Evolutionary conservation across 2,888 invertebrate species (phyloP), one percentile per base, ranked within the genome.

Genomic region (Pheosia gnoma): DNA sequence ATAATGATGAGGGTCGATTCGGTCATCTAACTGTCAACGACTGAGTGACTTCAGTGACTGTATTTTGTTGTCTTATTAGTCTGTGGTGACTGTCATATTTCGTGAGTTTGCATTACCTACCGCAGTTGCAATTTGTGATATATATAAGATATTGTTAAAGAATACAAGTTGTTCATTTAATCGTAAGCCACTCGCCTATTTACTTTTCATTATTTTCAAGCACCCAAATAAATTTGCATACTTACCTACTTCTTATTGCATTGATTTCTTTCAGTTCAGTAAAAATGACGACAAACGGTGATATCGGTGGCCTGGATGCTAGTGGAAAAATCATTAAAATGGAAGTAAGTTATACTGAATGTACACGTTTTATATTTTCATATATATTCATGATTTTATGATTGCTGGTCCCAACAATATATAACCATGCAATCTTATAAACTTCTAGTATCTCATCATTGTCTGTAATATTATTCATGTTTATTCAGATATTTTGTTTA

Each of bases 311-410:
- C 71, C 83, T 91, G 53, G 92, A 93, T 80, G 86, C 90, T 71
- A 91, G 88, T 76, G 94, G 94, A 54, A 94, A 94, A 86, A 94
- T 90, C 81, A 87, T 93, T 75, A 95, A 89, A 94, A 95, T 92
- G 95, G 95, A 94, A 93, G 95, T 95, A 88, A 86, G 89, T 81
- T 10, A 36, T n/a, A 45, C 9, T 7, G 41, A 5, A 41, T 43
- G 9, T 11, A n/a, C 11, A n/a, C 9, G 4, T 47, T 47, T n/a
- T 47, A 5, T n/a, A 47, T n/a, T 47, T 47, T 5, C 47, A n/a
- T 41, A 41, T 3, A 41, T 41, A 41, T 5, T 8, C 25, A 25
- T 25, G 25, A 25, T 2, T 25, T 25, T 25, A 25, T 25, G 25
- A 25, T 25, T 25, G 25, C 25, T 25, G 25, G 25, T 25, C 25